phyloP scores from a whole-genome alignment of 2,888 invertebrate species.

The Drosophila kanekoi region DNA sequence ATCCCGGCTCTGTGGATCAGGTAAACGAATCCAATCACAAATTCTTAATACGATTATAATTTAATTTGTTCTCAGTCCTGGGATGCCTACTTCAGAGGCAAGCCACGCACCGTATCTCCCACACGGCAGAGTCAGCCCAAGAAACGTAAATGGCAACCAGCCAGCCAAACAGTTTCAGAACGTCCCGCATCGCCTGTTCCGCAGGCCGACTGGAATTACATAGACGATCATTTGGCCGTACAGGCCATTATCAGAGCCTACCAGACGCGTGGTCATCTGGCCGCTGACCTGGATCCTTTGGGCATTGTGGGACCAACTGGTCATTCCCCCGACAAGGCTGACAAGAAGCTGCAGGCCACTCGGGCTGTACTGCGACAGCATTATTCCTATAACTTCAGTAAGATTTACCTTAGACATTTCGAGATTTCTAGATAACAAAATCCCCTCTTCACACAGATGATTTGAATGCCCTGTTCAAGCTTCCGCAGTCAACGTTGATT shows the following conservation, averaged over 20 bases:
- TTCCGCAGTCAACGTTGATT: constrained; percentile 99
- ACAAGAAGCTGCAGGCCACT: constrained; percentile 59
- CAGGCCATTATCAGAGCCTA: constrained; percentile 99
- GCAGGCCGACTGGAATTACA: constrained; percentile 91
- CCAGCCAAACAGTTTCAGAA: neutral
- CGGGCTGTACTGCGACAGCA: constrained; percentile 68
- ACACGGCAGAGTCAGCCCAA: neutral
- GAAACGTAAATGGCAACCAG: neutral
- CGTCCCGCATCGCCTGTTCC: constrained; percentile 20
- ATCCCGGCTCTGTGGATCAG: constrained; percentile 60
- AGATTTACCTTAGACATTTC: constrained; percentile 13
- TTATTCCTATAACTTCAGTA: constrained; percentile 57
- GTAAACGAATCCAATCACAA: constrained; percentile 32
- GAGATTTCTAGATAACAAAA: neutral
- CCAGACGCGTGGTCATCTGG: constrained; percentile 91
- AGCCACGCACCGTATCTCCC: no score
- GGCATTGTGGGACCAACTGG: constrained; percentile 85
- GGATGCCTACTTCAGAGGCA: constrained; percentile 56
- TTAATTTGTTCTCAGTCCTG: constrained; percentile 51
- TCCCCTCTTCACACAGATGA: constrained; percentile 87
- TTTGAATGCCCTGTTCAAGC: constrained; percentile 96
- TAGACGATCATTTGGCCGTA: constrained; percentile 98
- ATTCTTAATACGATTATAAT: no score
- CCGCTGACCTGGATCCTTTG: constrained; percentile 92
- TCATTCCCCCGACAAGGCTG: constrained; percentile 25